Evolutionary conservation across 2,113 vertebrate species (phyloP).

Genomic region (Dolichotis patagonum): DNA sequence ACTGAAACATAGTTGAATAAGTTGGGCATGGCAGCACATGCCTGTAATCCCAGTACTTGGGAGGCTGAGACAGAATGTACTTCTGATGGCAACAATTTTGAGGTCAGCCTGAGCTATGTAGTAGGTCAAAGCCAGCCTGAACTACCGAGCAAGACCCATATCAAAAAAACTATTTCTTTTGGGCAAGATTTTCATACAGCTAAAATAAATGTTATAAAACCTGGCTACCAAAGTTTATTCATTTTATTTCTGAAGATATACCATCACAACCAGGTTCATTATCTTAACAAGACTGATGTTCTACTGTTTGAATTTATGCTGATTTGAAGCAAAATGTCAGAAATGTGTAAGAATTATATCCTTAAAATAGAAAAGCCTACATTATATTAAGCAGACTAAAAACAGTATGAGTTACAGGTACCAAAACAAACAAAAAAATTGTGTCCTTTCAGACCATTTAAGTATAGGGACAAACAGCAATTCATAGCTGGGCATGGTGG

Average conservation of each 20-base stretch:
- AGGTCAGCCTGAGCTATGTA: not conserved
- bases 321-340: slow-evolving; percentile 13
- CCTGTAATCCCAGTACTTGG: not conserved
- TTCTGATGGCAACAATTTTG: not conserved
- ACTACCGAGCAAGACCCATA: not conserved
- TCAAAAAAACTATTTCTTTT: not conserved
- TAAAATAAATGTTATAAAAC: slow-evolving; percentile 40
- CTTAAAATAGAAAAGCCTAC: not conserved
- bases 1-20: not conserved
- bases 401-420: not conserved
- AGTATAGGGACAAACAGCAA: not conserved
- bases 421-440: not conserved
- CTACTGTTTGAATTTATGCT: not conserved
- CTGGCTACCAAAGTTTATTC: not conserved
- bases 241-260: slow-evolving; percentile 2
- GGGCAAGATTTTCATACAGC: not conserved
- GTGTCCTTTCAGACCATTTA: not conserved
- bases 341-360: not conserved
- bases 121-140: not conserved
- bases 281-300: not conserved
- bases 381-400: not conserved
- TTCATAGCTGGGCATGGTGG: no score
- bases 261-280: not conserved
- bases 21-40: not conserved
- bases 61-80: not conserved